phyloP scores from a whole-genome alignment of 2,797 vertebrate genomes.

The Avahi laniger region DNA sequence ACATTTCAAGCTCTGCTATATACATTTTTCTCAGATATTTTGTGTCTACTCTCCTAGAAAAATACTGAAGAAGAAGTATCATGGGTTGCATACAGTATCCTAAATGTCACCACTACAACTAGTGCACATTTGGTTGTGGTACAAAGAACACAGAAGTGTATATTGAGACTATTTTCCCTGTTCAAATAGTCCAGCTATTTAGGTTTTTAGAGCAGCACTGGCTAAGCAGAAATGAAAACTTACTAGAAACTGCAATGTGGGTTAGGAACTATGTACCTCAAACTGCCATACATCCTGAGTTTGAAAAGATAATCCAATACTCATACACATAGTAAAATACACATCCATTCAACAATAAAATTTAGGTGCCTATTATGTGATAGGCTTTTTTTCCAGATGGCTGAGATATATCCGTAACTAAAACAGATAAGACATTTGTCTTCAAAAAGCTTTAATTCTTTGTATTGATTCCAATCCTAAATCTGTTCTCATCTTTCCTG shows the following conservation, averaged over 20 bases:
- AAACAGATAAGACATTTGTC: background rate
- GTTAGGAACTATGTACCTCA: background rate
- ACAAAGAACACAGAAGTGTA: background rate
- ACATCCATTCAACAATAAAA: background rate
- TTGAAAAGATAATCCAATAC: background rate
- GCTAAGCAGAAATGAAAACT: background rate
- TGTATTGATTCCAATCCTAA: too few relatives aligned
- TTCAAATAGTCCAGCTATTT: background rate
- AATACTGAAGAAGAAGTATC: background rate
- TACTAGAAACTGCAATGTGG: background rate
- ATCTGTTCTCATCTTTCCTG: background rate
- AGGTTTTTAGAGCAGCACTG: background rate
- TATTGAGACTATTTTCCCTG: background rate
- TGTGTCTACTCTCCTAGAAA: background rate
- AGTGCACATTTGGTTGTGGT: background rate
- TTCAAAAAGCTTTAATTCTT: background rate
- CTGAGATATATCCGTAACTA: background rate
- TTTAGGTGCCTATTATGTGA: background rate
- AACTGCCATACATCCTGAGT: background rate
- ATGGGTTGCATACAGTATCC: too few relatives aligned
- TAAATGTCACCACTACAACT: background rate
- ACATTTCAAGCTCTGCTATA: background rate
- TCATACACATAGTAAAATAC: background rate
- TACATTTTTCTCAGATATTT: background rate
- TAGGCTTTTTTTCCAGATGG: background rate